These are phyloP conservation scores for Agrypnus murinus DNA, from an alignment of 2,888 invertebrate species.

Conservation along the genomic window DNA sequence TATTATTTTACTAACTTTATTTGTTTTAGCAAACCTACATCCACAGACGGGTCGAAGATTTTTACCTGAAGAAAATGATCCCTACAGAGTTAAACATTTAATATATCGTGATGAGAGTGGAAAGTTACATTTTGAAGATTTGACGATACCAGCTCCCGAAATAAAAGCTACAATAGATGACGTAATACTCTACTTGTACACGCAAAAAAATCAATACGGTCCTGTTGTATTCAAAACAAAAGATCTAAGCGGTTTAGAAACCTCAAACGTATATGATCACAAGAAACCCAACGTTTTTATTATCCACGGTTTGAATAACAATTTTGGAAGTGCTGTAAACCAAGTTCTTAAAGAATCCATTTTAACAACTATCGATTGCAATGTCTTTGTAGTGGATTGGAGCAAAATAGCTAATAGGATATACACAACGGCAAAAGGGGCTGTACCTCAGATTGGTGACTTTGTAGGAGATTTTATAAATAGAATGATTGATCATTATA, in stretches of 20 bases:
- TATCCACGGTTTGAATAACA: constrained; percentile 48
- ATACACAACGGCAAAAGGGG: constrained; percentile 40
- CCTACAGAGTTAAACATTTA: constrained; percentile 29
- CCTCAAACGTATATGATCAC: constrained; percentile 30
- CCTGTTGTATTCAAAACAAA: neutral
- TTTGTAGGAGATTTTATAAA: constrained; percentile 48
- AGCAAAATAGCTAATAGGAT: constrained; percentile 14
- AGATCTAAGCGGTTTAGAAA: constrained; percentile 2
- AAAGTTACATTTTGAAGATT: constrained; percentile 43
- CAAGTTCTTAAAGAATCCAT: constrained; percentile 31
- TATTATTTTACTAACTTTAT: neutral
- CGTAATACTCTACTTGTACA: constrained; percentile 23
- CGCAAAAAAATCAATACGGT: neutral
- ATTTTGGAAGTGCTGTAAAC: constrained; percentile 35
- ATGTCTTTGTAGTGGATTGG: constrained; percentile 51
- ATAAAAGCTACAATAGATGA: constrained; percentile 2
- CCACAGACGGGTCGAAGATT: neutral
- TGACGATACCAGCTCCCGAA: constrained; percentile 19
- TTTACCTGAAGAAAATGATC: constrained; percentile 30
- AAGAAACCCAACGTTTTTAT: constrained; percentile 42
- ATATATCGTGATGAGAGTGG: constrained; percentile 45
- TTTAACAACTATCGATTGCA: constrained; percentile 31
- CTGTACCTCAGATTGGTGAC: constrained; percentile 48
- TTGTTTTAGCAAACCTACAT: neutral
- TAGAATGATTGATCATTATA: constrained; percentile 38